Evolutionary conservation across 2,113 vertebrate species (phyloP), one percentile per base, ranked within the genome.

Genomic region (Telmatochromis sp.): DNA sequence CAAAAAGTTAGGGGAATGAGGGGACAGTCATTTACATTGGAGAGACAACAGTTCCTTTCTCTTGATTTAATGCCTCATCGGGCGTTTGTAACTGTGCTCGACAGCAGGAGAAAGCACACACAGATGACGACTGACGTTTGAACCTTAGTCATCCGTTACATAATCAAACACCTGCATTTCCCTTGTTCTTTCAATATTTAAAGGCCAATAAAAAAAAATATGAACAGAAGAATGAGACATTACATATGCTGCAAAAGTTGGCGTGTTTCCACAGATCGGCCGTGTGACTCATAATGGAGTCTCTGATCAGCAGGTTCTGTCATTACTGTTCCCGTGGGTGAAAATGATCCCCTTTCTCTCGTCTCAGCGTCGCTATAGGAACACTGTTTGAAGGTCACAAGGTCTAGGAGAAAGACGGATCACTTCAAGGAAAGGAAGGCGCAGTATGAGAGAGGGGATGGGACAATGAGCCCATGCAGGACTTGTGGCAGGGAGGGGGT

Each of bases 51-150:
- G 58, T 15, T 60, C 23, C 5, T 87, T 86, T 82, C 6, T 9
- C 26, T 51, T 88, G 70, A 53, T 81, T 33, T 33, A 80, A 84
- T 57, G 84, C 81, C 73, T 80, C 60, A 37, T 79, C 19, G 60
- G 7, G 17, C 42, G n/a, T 84, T 84, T 42, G 33, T 70, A 42
- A 86, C 73, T 26, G 82, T 49, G 80, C 54, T 55, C 28, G 80
- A 85, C 94, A 93, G 91, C 81, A 93, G 91, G 90, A 91, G 85
- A 83, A 47, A 82, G 87, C 55, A 51, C 83, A 78, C 87, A 33
- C 89, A 88, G 87, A 91, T 80, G 90, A 89, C 28, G 6, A 81
- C 7, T 92, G 87, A 89, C 86, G 63, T 83, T 86, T 86, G 84
- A 51, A 80, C 75, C 87, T 87, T 88, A 89, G 84, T 93, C 91